Base-by-base conservation (phyloP, 2,888 invertebrate species). In the Xylophagus ater region DNA sequence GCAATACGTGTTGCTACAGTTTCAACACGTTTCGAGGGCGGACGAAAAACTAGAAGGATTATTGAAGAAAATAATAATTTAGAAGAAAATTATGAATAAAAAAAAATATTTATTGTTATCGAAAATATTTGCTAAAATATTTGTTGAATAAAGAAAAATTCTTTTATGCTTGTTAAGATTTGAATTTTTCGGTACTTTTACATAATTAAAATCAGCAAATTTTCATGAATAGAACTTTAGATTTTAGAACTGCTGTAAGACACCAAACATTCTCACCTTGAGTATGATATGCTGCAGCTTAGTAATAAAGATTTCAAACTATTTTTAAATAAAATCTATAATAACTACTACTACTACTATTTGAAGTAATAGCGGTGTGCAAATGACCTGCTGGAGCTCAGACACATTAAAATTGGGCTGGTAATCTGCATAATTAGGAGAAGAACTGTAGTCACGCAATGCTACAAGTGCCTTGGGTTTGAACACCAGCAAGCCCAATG, bases 1-100 rank as follows among this genome's bases (percentile, higher is more conserved):
- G 76, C 76, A 2, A 76, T 76, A 21, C 69, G 76, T 8, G 72
- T 78, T 35, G 77, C 76, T 2, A 69, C 68, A 44, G 58, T 72
- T 34, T 67, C 71, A 3, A 58, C 60, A 19, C 51, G 60, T 1
- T 60, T 60, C 30, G 55, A 58, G 29, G 58, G 49, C 6, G 36
- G 2, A 8, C 17, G 32, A 8, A 25, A 23, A 1, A 39, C 6
- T 10, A 30, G 12, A 13, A 41, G 13, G 17, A 53, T 47, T 17
- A 47, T 48, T 9, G 48, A 49, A 2, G 50, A 47, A 8, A 53
- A 52, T 10, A 49, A 48, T 1, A 49, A 49, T 7, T 51, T 49
- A 17, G 50, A 49, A 20, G 50, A 49, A 14, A 41, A 51, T n/a
- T 46, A 52, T 13, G 50, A 51, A 43, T 45, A 32, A 13, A 24